Conservation (phyloP, 2,888 invertebrate genomes). For the Oxyteleia sp. region DNA sequence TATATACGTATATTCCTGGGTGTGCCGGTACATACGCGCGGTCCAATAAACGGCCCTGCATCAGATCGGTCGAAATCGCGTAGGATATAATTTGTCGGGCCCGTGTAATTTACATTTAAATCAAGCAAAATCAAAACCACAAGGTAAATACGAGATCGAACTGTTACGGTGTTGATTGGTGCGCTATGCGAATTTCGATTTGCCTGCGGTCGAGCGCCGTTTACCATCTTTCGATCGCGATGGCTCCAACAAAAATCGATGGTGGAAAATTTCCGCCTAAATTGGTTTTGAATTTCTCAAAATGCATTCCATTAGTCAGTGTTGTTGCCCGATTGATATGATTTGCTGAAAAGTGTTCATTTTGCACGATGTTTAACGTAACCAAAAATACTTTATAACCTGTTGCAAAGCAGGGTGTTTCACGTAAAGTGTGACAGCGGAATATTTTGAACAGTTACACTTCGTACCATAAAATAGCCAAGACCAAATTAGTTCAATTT, state of each 20-base stretch:
- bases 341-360: too few relatives aligned
- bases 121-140: constrained; percentile 86
- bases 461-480: too few relatives aligned
- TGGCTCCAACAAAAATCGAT: constrained; percentile 32
- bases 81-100: constrained; percentile 74
- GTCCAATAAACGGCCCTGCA: constrained; percentile 61
- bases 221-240: constrained; percentile 68
- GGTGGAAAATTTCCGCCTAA: constrained; percentile 6
- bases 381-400: too few relatives aligned
- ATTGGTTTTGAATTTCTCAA: neutral
- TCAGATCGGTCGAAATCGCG: constrained; percentile 66
- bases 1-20: constrained; percentile 25
- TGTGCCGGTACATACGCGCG: constrained; percentile 38
- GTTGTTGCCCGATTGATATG: too few relatives aligned
- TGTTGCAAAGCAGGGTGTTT: too few relatives aligned
- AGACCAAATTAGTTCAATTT: too few relatives aligned
- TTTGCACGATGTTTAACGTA: too few relatives aligned
- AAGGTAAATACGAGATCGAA: constrained; percentile 85
- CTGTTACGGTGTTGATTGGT: constrained; percentile 67
- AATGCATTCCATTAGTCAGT: too few relatives aligned
- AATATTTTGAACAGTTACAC: too few relatives aligned
- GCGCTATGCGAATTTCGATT: constrained; percentile 80
- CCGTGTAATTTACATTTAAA: constrained; percentile 86
- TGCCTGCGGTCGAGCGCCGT: constrained; percentile 80
- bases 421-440: too few relatives aligned